These are phyloP conservation scores for Hycleus phaleratus DNA, from an alignment of 1,140 invertebrate species.

Conservation along the genomic window DNA sequence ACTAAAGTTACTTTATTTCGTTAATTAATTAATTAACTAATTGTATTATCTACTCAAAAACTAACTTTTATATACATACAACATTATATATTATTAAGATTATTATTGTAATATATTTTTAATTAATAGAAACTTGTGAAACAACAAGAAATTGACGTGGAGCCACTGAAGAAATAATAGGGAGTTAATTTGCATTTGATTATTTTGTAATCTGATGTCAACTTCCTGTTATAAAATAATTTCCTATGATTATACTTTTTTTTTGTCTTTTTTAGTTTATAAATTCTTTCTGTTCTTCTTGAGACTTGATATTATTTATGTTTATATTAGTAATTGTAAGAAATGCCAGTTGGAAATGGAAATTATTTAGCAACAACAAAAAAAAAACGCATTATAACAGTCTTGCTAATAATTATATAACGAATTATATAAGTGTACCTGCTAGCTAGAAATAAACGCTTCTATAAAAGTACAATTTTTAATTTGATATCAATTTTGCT, in stretches of 20 bases:
- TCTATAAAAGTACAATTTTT: constrained; percentile 3
- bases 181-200: constrained; percentile 29
- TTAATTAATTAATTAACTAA: constrained; percentile 26
- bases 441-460: constrained; percentile 29
- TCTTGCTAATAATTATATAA: constrained; percentile 17
- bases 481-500: too few species aligned
- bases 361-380: constrained; percentile 5
- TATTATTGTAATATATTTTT: not conserved
- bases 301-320: constrained; percentile 9
- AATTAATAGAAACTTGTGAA: not conserved
- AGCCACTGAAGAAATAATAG: constrained; percentile 2
- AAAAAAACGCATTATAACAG: too few species aligned
- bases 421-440: constrained; percentile 34
- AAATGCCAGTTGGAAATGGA: constrained; percentile 1
- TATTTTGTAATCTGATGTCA: not conserved
- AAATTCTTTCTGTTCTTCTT: not conserved
- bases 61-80: not conserved
- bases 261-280: not conserved
- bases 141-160: not conserved
- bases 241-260: not conserved
- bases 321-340: constrained; percentile 1
- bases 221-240: too few species aligned
- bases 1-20: not conserved
- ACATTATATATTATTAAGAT: not conserved
- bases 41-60: constrained; percentile 3